Base-by-base conservation (phyloP, 2,113 vertebrate genomes). In the Formicarius rufipectus region DNA sequence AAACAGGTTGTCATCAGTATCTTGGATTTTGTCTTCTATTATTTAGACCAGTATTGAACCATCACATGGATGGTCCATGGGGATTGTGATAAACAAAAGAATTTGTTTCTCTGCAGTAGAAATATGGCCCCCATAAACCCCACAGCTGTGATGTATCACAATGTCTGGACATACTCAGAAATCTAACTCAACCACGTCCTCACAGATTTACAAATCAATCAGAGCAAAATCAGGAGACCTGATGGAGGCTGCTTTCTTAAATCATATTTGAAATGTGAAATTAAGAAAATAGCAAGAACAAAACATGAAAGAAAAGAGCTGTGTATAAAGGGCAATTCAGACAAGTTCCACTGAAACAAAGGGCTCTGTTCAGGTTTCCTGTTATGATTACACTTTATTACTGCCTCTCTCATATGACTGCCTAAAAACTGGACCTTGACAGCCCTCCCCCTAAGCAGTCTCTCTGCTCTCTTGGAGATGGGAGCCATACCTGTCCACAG, bases 191-290 rank as follows among this genome's bases (percentile, higher is more conserved):
- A 52, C n/a, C 21, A 4, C 23, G 27, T 81, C 55, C 39, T 86
- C 7, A 1, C 17, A 95, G 75, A 73, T 85, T 88, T 88, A 88
- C 75, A 93, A 94, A 96, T 80, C 68, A 89, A 60, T 84, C 75
- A 77, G 42, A 90, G 22, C 15, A 92, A 63, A 95, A 91, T 82
- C 62, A 72, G 42, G 24, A 79, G n/a, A 59, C 20, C 27, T 44
- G 35, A 14, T 45, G 14, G 69, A 93, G 24, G 13, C 37, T 90
- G 35, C 18, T 86, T 88, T 52, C 71, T 87, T 85, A 86, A 95
- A 86, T 89, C 35, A 56, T 63, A 37, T 92, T 53, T 94, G 73
- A 95, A 92, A 69, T 64, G 5, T 67, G 42, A 87, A 93, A 94
- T 81, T 88, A 96, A 55, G 23, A 85, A 45, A 87, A 64, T 31